These are phyloP conservation scores for Gavialis gangeticus DNA, from an alignment of 2,113 vertebrate species.

Conservation along the genomic window DNA sequence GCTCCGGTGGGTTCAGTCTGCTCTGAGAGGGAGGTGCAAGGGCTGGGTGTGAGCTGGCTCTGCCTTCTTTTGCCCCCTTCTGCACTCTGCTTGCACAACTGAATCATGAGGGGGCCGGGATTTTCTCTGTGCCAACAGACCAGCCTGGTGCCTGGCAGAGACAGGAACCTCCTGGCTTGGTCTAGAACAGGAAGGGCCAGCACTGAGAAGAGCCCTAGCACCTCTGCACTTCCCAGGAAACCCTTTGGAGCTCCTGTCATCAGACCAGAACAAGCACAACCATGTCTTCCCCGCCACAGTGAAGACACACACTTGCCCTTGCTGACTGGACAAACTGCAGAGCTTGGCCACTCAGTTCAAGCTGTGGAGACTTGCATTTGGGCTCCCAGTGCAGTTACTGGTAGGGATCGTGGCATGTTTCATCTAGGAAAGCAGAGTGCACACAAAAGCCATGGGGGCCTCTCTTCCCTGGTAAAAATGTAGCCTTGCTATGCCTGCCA, in stretches of 20 bases:
- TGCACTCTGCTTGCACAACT: not conserved
- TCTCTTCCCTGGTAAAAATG: too few relatives aligned
- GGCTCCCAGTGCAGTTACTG: not conserved
- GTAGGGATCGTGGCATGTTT: not conserved
- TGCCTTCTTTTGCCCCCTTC: not conserved
- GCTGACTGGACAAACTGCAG: not conserved
- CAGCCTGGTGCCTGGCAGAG: not conserved
- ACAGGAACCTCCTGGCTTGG: not conserved
- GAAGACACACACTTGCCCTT: too few relatives aligned
- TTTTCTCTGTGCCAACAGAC: not conserved
- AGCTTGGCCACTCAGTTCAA: not conserved
- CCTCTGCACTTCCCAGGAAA: not conserved
- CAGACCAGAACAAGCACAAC: not conserved
- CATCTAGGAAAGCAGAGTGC: not conserved
- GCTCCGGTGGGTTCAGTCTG: not conserved
- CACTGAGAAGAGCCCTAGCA: rapidly evolving
- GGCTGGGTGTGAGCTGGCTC: not conserved
- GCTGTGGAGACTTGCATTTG: not conserved
- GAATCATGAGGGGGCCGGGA: not conserved
- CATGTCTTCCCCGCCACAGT: not conserved
- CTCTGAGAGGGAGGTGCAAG: not conserved
- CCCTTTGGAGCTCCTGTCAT: not conserved
- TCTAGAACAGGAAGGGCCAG: not conserved
- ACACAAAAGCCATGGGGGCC: not conserved
- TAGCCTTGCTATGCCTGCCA: too few relatives aligned